These are phyloP conservation scores for Girardinichthys multiradiatus DNA, from an alignment of 2,113 vertebrate genomes.

Conservation along the genomic window DNA sequence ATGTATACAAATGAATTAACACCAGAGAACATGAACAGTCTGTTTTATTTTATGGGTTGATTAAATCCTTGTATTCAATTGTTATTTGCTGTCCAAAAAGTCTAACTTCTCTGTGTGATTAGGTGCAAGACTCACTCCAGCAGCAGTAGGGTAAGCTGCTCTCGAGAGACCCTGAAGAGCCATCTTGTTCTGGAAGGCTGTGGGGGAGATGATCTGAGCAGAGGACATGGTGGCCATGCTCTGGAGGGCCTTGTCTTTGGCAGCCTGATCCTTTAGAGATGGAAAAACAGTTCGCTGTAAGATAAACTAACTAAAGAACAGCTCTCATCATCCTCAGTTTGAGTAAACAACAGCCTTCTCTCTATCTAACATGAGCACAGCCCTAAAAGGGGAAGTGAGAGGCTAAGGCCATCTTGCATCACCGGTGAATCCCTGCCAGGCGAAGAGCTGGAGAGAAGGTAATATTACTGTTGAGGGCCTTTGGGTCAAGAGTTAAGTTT, in stretches of 20 bases:
- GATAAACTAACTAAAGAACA: conserved; percentile 46
- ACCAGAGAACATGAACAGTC: too few relatives aligned
- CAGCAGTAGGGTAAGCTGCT: conserved; percentile 85
- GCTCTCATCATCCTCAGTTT: conserved; percentile 45
- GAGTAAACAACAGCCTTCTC: conserved; percentile 30
- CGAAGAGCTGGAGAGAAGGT: conserved; percentile 51
- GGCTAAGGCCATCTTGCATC: conserved; percentile 62
- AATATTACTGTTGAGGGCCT: conserved; percentile 73
- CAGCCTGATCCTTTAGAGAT: conserved; percentile 89
- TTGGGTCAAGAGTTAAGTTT: conserved; percentile 77
- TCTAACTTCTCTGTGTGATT: background rate
- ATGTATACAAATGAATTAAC: too few relatives aligned
- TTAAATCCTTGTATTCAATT: background rate
- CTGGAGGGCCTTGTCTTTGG: conserved; percentile 97
- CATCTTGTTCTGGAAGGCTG: conserved; percentile 95
- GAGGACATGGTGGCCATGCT: conserved; percentile 97
- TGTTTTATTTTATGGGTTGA: background rate
- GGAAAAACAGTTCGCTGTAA: conserved; percentile 36
- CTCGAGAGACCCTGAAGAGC: conserved; percentile 86
- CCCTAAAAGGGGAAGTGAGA: conserved; percentile 65
- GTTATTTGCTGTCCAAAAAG: background rate
- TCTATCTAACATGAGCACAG: conserved; percentile 35
- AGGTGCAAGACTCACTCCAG: conserved; percentile 86
- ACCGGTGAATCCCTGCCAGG: conserved; percentile 53
- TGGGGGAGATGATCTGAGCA: conserved; percentile 94